Percentiles rank a stretch among this genome's conserved stretches.
Conservation (phyloP, 64 coral and sea anemone genomes). For the Montipora sp. region DNA sequence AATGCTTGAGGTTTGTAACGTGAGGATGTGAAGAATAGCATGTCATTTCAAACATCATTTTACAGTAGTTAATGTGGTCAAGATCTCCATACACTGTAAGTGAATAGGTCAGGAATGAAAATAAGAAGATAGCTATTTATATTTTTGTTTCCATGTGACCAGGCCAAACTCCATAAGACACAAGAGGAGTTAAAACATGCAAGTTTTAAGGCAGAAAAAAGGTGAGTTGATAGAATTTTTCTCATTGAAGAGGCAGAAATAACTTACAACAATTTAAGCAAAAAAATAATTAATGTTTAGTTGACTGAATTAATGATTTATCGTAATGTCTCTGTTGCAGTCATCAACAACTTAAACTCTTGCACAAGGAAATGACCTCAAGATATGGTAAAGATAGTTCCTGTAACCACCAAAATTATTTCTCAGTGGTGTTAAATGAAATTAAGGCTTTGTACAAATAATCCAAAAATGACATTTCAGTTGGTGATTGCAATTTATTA, state of each 20-base stretch:
- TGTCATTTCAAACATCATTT: neutral
- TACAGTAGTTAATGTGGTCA: too few species aligned
- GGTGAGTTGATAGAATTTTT: constrained; percentile 30
- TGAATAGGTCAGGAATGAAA: too few species aligned
- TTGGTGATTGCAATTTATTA: too few species aligned
- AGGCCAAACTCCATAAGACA: constrained; percentile 87
- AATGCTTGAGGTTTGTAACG: constrained; percentile 72
- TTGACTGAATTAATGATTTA: neutral
- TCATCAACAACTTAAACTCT: constrained; percentile 82
- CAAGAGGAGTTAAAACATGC: constrained; percentile 79
- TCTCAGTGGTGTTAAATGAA: too few species aligned
- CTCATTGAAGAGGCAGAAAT: too few species aligned
- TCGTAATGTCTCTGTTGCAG: constrained; percentile 33
- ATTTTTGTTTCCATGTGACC: neutral
- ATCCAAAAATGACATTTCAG: too few species aligned
- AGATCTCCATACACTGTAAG: too few species aligned
- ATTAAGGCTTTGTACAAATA: too few species aligned
- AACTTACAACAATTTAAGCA: too few species aligned
- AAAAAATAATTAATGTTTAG: neutral
- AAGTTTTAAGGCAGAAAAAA: constrained; percentile 88
- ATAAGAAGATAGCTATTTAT: too few species aligned
- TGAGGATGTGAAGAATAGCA: neutral
- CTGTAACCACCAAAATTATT: too few species aligned
- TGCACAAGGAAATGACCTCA: constrained; percentile 83
- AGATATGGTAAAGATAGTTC: constrained; percentile 77